Evolutionary conservation across 2,888 invertebrate genomes (phyloP), one percentile per base, ranked within the genome.

Genomic region (Lissocephala sabroskyi): DNA sequence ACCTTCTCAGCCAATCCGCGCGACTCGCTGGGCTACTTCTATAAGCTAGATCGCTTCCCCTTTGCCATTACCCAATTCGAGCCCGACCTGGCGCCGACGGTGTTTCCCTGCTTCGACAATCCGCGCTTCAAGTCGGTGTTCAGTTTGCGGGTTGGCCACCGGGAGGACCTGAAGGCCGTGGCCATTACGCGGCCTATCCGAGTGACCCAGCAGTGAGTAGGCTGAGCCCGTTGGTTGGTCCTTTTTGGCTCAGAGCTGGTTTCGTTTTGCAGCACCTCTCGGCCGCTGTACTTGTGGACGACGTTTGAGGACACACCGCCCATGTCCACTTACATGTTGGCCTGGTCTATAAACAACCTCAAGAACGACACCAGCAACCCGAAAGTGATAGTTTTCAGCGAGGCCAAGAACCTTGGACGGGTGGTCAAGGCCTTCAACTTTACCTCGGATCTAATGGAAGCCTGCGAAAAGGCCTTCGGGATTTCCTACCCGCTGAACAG

Each of bases 251-350:
- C n/a, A n/a, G n/a, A n/a, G n/a, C n/a, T n/a, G n/a, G n/a, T n/a
- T n/a, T n/a, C n/a, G n/a, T n/a, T 23, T 79, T 79, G 37, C 78
- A 90, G 90, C 47, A 85, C 87, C 56, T 84, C 84, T 2, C 79
- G 84, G 41, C 65, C 86, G 0, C 86, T 86, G 2, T 93, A 90
- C 87, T 85, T 89, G 0, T 91, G 89, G 86, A 93, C 94, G 68
- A 85, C 86, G 16, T 96, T 91, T 78, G 85, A 89, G 56, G 87
- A 88, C 45, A 91, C 93, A 0, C 90, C 93, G 0, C 90, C 90
- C 1, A 96, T 97, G 96, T 94, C 95, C 1, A 96, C 96, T 0
- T 96, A 97, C 79, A 85, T 96, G 33, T 90, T 97, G 0, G 96
- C 96, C 0, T 92, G 89, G 80, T 87, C 91, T 5, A 86, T 94